Base-by-base conservation (phyloP, 2,888 invertebrate species). In the Pinctada fucata region DNA sequence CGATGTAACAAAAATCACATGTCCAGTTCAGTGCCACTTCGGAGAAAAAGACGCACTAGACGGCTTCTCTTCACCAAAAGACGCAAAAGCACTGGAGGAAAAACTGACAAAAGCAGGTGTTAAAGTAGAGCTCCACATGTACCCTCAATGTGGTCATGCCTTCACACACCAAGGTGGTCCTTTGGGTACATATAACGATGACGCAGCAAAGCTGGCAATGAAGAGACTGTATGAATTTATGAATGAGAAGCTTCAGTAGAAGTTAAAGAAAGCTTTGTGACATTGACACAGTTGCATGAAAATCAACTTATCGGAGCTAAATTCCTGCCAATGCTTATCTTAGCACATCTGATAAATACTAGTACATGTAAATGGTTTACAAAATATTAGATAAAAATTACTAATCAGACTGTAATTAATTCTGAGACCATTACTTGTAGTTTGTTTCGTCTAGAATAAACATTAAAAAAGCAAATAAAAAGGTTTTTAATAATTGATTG, bases 11-110 rank as follows among this genome's bases (percentile, higher is more conserved):
- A 86, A 76, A 10, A 90, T 91, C 68, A 86, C 76, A 31, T 85
- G 88, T 10, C 91, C 91, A 0, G 78, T 91, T 0, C 90, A 91
- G 82, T 88, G 87, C 65, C 91, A 91, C 76, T 91, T 91, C 83
- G 91, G 88, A 2, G 81, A 83, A 10, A 78, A 83, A 8, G 91
- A 91, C 76, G 77, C 72, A 3, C 58, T 89, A 45, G 85, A 81
- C 13, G 90, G 89, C 0, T 91, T 91, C 73, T 89, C 91, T 3
- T 85, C 88, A 3, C 84, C 87, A 0, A 85, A 84, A 10, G 89
- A 87, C 51, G 87, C 88, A 50, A 76, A 83, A 5, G 80, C 80
- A 5, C 76, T 91, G 69, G 79, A 84, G 64, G 83, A 86, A 67
- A 89, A 88, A 74, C 76, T 89, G 67, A 82, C 87, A 49, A 78